Evolutionary conservation across 2,888 invertebrate species (phyloP).

Genomic region (Cosmia pyralina): DNA sequence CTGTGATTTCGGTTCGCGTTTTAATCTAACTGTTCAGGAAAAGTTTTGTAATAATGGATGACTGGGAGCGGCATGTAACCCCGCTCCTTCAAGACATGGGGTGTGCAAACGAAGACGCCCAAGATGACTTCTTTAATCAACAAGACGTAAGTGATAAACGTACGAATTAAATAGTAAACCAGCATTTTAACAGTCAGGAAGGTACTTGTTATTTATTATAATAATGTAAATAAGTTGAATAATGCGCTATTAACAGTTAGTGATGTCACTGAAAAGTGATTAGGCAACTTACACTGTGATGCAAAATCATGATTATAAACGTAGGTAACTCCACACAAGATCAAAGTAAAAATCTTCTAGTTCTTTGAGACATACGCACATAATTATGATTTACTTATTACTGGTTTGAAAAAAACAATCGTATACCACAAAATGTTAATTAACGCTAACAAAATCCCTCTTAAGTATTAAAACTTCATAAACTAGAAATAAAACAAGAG

Average conservation of each 20-base stretch:
- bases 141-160: constrained; percentile 88
- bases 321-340: neutral
- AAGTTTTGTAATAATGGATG: constrained; percentile 87
- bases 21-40: constrained; percentile 71
- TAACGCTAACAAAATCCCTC: constrained; percentile 15
- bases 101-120: constrained; percentile 88
- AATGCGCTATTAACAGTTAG: neutral
- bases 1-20: constrained; percentile 80
- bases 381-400: constrained; percentile 3
- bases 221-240: neutral
- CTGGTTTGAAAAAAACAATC: neutral
- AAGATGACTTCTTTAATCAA: constrained; percentile 90
- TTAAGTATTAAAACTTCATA: neutral
- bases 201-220: neutral
- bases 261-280: neutral
- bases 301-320: neutral
- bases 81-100: constrained; percentile 91
- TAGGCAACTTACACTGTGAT: neutral
- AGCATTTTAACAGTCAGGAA: constrained; percentile 4
- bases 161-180: constrained; percentile 35
- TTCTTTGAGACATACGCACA: neutral
- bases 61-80: constrained; percentile 91
- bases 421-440: constrained; percentile 6
- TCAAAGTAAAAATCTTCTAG: neutral
- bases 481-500: constrained; percentile 8